phyloP scores from a whole-genome alignment of 2,797 vertebrate species.

The Onychomys leucogaster region DNA sequence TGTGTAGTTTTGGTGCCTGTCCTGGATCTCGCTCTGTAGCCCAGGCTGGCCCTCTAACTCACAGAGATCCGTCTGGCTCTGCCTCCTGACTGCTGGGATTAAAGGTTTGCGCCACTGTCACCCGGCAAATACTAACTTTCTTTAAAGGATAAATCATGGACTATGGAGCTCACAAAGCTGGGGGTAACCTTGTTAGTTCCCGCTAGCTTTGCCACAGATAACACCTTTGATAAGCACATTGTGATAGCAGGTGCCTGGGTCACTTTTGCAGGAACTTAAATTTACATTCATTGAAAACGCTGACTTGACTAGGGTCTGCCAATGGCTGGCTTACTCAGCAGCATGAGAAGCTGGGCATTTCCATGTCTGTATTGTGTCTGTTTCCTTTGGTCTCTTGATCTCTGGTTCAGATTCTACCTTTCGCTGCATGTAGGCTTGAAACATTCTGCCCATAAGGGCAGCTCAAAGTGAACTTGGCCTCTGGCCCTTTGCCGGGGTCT shows the following conservation, averaged over 20 bases:
- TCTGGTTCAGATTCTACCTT: neutral
- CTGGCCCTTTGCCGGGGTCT: too few relatives aligned
- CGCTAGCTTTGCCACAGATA: neutral
- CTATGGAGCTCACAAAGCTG: neutral
- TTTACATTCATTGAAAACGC: neutral
- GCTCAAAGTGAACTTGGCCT: neutral
- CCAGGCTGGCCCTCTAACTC: too few relatives aligned
- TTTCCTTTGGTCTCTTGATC: neutral
- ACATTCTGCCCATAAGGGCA: neutral
- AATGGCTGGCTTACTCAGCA: neutral
- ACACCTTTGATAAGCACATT: neutral
- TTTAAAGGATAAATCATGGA: neutral
- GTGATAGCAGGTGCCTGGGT: neutral
- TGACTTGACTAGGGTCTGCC: neutral
- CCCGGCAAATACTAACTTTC: neutral
- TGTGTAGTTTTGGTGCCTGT: too few relatives aligned
- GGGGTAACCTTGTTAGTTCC: too few relatives aligned
- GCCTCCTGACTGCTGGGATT: too few relatives aligned
- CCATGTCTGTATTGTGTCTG: neutral
- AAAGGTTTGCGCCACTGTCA: too few relatives aligned
- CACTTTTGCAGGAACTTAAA: neutral
- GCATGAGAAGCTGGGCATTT: neutral
- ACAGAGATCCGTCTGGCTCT: too few relatives aligned
- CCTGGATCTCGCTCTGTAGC: too few relatives aligned
- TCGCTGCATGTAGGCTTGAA: neutral